These are phyloP conservation scores for Agraylea sexmaculata DNA, from an alignment of 1,140 invertebrate genomes.

Conservation along the genomic window DNA sequence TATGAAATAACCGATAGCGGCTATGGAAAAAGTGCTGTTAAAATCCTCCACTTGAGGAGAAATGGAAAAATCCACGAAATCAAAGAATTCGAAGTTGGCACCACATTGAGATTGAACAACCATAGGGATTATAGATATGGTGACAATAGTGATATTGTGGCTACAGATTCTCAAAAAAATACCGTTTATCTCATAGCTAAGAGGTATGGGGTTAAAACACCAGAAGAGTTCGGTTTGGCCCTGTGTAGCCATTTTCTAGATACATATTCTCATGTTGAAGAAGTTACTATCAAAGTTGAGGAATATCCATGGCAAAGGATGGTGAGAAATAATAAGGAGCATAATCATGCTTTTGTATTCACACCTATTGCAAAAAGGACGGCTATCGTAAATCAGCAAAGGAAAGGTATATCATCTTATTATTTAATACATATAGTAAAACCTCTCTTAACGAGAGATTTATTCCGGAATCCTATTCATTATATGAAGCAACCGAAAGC, in stretches of 20 bases:
- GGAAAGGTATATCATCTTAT: conserved; percentile 54
- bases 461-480: too few species aligned
- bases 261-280: conserved; percentile 56
- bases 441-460: too few species aligned
- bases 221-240: conserved; percentile 59
- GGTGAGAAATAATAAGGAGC: conserved; percentile 40
- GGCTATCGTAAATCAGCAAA: conserved; percentile 48
- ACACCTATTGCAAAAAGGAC: conserved; percentile 49
- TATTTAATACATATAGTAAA: too few species aligned
- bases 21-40: conserved; percentile 64
- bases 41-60: conserved; percentile 54
- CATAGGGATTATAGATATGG: conserved; percentile 48
- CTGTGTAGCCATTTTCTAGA: conserved; percentile 59
- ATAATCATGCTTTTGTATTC: conserved; percentile 65
- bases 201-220: conserved; percentile 57
- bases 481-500: too few species aligned
- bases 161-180: conserved; percentile 73
- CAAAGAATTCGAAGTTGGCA: conserved; percentile 60
- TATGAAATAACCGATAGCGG: conserved; percentile 53
- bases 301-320: conserved; percentile 63
- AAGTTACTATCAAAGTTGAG: conserved; percentile 52
- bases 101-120: conserved; percentile 53
- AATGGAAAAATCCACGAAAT: conserved; percentile 52
- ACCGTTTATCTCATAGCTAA: conserved; percentile 69
- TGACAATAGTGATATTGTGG: conserved; percentile 62